Conservation (phyloP, 1,140 invertebrate genomes). For the roundworm (Caenorhabditis elegans) region DNA sequence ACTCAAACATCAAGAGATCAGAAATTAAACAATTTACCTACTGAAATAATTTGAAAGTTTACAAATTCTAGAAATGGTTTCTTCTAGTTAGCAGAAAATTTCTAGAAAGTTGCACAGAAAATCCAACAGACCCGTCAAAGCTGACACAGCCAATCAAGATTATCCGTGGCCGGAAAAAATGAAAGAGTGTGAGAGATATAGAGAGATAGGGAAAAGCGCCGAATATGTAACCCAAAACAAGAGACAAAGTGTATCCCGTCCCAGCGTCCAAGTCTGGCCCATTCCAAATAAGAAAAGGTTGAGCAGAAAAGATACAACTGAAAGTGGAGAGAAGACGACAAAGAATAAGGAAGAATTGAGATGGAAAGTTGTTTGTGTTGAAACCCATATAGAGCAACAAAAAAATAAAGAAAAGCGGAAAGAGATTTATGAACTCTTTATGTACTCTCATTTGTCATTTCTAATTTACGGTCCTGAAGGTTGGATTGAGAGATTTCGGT, state of each 20-base stretch:
- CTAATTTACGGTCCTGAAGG: neutral
- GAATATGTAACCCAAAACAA: slow-evolving; percentile 17
- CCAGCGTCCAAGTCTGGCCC: neutral
- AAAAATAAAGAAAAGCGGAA: neutral
- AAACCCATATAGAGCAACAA: neutral
- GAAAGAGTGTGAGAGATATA: neutral
- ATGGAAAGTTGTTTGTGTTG: neutral
- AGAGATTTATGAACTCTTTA: slow-evolving; percentile 8
- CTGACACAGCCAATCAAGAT: slow-evolving; percentile 27
- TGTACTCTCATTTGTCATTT: neutral
- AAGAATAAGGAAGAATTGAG: neutral
- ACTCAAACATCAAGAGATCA: no score
- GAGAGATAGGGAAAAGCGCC: neutral
- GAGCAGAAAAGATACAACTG: neutral
- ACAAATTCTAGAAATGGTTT: no score
- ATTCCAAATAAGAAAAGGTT: neutral
- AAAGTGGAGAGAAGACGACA: neutral
- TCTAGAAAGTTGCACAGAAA: no score
- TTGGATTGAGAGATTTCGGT: no score
- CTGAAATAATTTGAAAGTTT: no score
- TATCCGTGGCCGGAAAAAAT: neutral
- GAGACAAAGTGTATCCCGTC: slow-evolving; percentile 12
- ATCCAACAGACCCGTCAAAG: neutral
- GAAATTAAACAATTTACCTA: no score
- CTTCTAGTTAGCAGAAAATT: no score